A percentile compares a stretch with the other conserved stretches of the same genome.
Evolutionary conservation across 2,113 vertebrate species (phyloP).

Genomic region (Carollia perspicillata): DNA sequence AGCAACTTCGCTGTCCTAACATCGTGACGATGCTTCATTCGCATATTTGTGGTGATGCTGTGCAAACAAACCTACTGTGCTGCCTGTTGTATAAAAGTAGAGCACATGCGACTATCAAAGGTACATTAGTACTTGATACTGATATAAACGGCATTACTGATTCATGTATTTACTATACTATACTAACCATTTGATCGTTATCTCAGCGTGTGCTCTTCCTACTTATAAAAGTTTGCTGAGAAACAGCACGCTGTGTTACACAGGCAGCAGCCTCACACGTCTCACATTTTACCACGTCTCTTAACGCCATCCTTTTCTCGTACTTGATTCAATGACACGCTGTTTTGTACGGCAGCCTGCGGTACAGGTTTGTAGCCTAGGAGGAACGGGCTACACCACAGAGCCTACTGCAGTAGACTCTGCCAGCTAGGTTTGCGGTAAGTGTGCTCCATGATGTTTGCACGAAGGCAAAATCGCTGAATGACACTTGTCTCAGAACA

Average conservation of each 20-base stretch:
- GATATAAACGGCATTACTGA: neutral
- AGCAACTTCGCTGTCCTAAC: neutral
- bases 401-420: neutral
- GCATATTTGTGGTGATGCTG: neutral
- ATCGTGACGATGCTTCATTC: neutral
- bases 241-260: neutral
- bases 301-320: neutral
- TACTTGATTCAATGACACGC: neutral
- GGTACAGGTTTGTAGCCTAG: neutral
- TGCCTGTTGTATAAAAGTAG: neutral
- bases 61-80: neutral
- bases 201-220: neutral
- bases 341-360: neutral
- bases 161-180: neutral
- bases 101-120: neutral
- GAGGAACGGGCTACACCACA: neutral
- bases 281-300: neutral
- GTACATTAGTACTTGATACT: neutral
- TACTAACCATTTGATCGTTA: too few species aligned
- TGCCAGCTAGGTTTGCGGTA: neutral
- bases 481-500: neutral
- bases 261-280: neutral
- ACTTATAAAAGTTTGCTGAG: neutral
- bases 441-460: neutral
- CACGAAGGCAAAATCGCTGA: neutral